Evolutionary conservation across 2,888 invertebrate genomes (phyloP).

Genomic region (Eudasyphora cyanicolor): DNA sequence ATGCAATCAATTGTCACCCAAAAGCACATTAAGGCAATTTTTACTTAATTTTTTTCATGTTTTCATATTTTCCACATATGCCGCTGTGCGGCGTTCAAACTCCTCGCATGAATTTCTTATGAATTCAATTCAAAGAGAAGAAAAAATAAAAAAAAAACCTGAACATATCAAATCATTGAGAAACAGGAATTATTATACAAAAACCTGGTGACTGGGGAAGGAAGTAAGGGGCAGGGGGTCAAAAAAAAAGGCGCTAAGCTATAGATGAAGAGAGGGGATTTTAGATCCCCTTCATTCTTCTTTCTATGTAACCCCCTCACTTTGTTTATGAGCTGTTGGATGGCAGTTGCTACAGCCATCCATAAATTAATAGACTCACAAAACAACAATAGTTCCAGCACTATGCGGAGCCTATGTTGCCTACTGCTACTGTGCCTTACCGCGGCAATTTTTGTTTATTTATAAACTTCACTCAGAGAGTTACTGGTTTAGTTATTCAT

Average conservation of each 20-base stretch:
- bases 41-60: background rate
- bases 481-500: background rate
- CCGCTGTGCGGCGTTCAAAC: no score
- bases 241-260: background rate
- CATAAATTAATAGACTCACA: background rate
- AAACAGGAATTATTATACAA: conserved; percentile 24
- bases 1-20: conserved; percentile 65
- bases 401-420: background rate
- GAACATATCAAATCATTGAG: conserved; percentile 1
- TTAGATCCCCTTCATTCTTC: background rate
- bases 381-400: background rate
- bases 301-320: background rate
- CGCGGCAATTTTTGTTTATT: background rate
- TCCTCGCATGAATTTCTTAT: background rate
- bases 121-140: background rate
- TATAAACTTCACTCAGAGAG: background rate
- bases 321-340: background rate
- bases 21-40: conserved; percentile 44
- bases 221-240: background rate
- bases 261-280: background rate
- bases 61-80: conserved; percentile 21
- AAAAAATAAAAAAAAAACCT: background rate
- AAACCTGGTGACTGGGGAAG: background rate
- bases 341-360: background rate
- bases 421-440: background rate